phyloP scores from a whole-genome alignment of 2,888 invertebrate genomes.

The Strigamia transsilvanica region DNA sequence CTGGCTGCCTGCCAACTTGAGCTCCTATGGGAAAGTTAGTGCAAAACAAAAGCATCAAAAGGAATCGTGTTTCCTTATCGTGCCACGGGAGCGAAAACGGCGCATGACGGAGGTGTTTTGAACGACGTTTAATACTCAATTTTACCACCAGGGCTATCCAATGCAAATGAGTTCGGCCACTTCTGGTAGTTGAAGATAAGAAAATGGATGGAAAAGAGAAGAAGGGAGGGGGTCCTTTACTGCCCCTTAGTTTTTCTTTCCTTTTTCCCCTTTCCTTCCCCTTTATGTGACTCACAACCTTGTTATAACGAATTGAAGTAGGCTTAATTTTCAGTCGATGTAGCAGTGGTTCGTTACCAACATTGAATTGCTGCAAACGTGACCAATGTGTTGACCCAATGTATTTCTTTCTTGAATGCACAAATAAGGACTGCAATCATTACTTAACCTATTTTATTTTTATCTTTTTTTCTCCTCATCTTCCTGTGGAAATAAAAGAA shows the following conservation, averaged over 20 bases:
- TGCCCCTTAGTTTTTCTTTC: constrained; percentile 22
- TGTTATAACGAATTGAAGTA: constrained; percentile 50
- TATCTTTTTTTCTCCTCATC: neutral
- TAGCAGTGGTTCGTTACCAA: constrained; percentile 1
- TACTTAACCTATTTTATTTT: constrained; percentile 45
- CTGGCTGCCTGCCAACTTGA: constrained; percentile 30
- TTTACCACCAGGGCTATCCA: constrained; percentile 41
- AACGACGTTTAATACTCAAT: constrained; percentile 41
- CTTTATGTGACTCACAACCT: constrained; percentile 52
- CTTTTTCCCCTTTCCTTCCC: constrained; percentile 34
- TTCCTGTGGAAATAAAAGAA: neutral
- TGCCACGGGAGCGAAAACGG: constrained; percentile 40
- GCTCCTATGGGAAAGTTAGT: constrained; percentile 40
- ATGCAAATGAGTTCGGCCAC: constrained; percentile 49
- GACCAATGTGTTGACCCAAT: constrained; percentile 20
- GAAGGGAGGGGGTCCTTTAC: constrained; percentile 14
- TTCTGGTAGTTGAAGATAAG: constrained; percentile 31
- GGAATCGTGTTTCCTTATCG: constrained; percentile 33
- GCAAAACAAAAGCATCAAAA: constrained; percentile 45
- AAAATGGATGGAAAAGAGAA: constrained; percentile 43
- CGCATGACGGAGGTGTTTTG: constrained; percentile 22
- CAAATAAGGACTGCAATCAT: constrained; percentile 30
- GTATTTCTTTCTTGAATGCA: constrained; percentile 3
- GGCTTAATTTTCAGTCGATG: constrained; percentile 43
- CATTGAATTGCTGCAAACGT: constrained; percentile 11